Percentiles rank a stretch among this genome's conserved stretches.
Conservation (phyloP, 2,888 invertebrate genomes). For the Pollenia angustigena region DNA sequence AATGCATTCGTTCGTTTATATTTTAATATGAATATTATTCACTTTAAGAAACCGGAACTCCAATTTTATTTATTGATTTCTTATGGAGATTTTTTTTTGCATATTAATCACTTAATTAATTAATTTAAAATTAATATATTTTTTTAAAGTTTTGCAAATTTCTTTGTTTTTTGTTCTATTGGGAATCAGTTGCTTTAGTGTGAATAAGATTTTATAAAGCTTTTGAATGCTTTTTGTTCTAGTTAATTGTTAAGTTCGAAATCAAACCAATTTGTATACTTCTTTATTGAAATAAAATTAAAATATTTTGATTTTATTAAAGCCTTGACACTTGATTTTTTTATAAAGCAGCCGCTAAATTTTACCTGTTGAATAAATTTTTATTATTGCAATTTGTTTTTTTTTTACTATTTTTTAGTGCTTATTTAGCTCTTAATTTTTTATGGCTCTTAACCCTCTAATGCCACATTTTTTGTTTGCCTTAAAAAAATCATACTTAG, state of each 20-base stretch:
- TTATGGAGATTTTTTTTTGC: slow-evolving; percentile 6
- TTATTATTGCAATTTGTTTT: neutral
- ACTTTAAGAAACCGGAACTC: slow-evolving; percentile 40
- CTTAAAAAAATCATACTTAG: too few species aligned
- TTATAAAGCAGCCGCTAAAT: neutral
- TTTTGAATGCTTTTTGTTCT: too few species aligned
- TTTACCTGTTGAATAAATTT: neutral
- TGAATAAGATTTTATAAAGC: too few species aligned
- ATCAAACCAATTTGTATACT: too few species aligned
- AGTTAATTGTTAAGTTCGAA: too few species aligned
- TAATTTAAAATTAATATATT: neutral
- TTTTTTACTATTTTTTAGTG: too few species aligned
- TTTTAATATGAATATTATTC: neutral
- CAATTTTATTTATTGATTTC: slow-evolving; percentile 23
- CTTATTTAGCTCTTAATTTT: too few species aligned
- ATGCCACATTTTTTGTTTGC: too few species aligned
- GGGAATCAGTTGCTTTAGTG: too few species aligned
- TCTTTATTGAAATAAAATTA: too few species aligned
- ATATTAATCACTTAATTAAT: slow-evolving; percentile 2
- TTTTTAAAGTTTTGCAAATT: neutral
- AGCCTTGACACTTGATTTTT: neutral
- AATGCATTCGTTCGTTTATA: neutral
- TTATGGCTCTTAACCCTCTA: too few species aligned
- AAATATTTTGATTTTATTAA: neutral
- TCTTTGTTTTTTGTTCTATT: neutral